These are phyloP conservation scores for Drosophila diplacantha DNA, from an alignment of 2,888 invertebrate species.

Conservation along the genomic window DNA sequence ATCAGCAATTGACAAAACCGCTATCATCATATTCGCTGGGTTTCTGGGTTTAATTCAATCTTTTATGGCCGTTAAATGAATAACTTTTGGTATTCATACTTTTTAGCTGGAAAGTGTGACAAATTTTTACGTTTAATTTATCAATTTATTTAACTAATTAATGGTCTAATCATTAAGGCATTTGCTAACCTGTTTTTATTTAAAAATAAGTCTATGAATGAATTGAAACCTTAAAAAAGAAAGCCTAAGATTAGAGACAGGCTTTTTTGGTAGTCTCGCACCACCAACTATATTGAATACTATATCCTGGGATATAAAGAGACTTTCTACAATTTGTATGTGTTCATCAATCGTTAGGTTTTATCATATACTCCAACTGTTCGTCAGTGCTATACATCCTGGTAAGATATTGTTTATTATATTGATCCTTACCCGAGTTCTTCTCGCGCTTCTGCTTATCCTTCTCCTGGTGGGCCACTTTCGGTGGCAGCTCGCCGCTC, in stretches of 20 bases:
- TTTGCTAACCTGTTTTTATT: constrained; percentile 4
- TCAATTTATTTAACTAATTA: not conserved
- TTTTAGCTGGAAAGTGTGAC: constrained; percentile 2
- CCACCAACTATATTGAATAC: not conserved
- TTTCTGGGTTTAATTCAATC: constrained; percentile 6
- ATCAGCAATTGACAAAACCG: constrained; percentile 4
- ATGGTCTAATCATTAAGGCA: not conserved
- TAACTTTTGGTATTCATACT: not conserved
- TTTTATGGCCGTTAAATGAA: not conserved
- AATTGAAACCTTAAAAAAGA: not conserved
- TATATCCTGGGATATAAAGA: not conserved
- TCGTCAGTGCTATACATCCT: not conserved
- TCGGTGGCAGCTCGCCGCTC: constrained; percentile 60
- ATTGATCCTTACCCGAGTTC: constrained; percentile 66
- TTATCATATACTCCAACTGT: too few species aligned
- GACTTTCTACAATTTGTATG: not conserved
- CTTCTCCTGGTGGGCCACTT: constrained; percentile 64
- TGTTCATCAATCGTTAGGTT: too few species aligned
- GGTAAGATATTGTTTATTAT: not conserved
- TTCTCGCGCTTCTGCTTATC: constrained; percentile 76
- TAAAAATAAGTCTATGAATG: not conserved
- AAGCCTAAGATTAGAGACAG: not conserved
- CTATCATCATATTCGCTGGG: constrained; percentile 2
- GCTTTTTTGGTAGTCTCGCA: too few species aligned
- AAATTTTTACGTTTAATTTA: not conserved